Evolutionary conservation across 2,113 vertebrate species (phyloP).

Genomic region (Penelope pileata): DNA sequence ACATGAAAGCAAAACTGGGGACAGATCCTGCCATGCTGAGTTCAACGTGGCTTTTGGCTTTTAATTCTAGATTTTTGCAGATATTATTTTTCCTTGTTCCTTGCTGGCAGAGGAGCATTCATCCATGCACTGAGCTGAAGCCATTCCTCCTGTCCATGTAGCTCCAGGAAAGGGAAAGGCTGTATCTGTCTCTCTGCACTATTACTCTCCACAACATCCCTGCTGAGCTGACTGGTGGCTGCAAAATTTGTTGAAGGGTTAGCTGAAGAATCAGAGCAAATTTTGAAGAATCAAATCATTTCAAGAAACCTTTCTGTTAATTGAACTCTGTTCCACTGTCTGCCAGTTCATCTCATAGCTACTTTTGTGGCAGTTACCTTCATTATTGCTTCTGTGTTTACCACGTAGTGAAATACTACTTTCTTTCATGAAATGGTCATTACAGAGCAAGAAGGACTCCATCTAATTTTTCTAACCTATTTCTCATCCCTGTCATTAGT

Average conservation of each 20-base stretch:
- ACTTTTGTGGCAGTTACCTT: neutral
- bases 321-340: neutral
- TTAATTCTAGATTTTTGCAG: neutral
- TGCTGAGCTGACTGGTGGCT: neutral
- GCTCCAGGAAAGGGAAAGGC: neutral
- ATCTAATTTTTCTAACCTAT: neutral
- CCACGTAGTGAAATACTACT: neutral
- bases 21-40: neutral
- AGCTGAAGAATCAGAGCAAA: neutral
- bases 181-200: neutral
- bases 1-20: neutral
- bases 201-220: accelerated
- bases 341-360: neutral
- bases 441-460: neutral
- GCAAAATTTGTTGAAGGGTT: neutral
- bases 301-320: neutral
- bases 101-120: neutral
- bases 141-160: accelerated
- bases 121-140: neutral
- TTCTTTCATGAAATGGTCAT: neutral
- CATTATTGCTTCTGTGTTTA: neutral
- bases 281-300: neutral
- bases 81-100: neutral
- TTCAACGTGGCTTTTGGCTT: neutral
- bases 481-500: neutral